Evolutionary conservation across 2,113 vertebrate species (phyloP).

Genomic region (Oenanthe oenanthe): DNA sequence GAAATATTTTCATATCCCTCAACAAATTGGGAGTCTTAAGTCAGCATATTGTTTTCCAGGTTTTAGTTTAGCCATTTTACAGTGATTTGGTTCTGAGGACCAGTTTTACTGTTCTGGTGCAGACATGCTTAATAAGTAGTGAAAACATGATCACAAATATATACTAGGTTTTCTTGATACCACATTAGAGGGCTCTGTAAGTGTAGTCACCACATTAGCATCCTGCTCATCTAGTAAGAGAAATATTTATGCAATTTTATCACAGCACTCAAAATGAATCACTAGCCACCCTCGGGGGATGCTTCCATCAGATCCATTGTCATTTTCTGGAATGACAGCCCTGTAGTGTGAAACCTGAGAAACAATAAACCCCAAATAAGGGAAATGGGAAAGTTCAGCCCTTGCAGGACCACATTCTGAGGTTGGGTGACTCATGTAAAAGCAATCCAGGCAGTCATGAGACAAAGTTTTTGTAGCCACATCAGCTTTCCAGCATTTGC

Average conservation of each 20-base stretch:
- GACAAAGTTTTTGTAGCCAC: constrained; percentile 55
- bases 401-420: background rate
- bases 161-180: background rate
- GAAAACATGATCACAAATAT: background rate
- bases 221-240: background rate
- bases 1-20: background rate
- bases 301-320: background rate
- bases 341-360: constrained; percentile 1
- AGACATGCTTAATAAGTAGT: background rate
- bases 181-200: constrained; percentile 5
- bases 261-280: background rate
- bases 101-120: constrained; percentile 1
- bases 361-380: background rate
- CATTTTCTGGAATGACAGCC: constrained; percentile 35
- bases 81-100: background rate
- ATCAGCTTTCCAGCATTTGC: constrained; percentile 62
- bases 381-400: constrained; percentile 3
- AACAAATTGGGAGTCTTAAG: background rate
- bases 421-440: constrained; percentile 49
- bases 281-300: background rate
- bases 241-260: constrained; percentile 3
- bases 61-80: background rate
- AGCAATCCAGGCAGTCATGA: constrained; percentile 53
- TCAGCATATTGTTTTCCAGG: background rate
- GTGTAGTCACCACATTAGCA: background rate